Evolutionary conservation across 2,888 invertebrate genomes (phyloP).

Genomic region (Leistus spinibarbis): DNA sequence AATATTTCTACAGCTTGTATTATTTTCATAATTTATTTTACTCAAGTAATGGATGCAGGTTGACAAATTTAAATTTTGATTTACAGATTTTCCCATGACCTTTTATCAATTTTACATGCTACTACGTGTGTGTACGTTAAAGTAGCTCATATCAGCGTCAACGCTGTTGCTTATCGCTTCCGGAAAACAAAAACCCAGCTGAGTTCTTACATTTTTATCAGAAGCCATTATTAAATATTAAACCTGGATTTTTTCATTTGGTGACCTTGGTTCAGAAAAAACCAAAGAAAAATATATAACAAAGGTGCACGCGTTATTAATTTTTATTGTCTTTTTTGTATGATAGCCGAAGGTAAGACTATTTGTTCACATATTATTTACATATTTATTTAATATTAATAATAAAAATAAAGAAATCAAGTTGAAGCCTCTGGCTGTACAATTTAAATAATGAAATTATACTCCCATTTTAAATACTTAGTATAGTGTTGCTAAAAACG

Average conservation of each 20-base stretch:
- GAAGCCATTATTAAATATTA: slow-evolving; percentile 9
- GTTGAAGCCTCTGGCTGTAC: too few species aligned
- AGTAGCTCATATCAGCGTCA: slow-evolving; percentile 18
- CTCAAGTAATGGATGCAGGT: not conserved
- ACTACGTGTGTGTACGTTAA: slow-evolving; percentile 1
- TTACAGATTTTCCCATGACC: not conserved
- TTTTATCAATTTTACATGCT: not conserved
- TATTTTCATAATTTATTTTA: not conserved
- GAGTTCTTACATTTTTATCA: slow-evolving; percentile 30
- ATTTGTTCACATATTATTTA: too few species aligned
- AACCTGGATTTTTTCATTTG: slow-evolving; percentile 18
- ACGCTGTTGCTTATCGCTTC: slow-evolving; percentile 16
- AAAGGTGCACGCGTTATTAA: not conserved
- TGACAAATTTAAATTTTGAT: not conserved
- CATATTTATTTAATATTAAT: too few species aligned
- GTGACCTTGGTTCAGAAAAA: not conserved
- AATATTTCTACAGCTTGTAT: not conserved
- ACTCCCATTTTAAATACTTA: too few species aligned
- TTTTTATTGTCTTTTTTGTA: too few species aligned
- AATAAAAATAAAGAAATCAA: too few species aligned
- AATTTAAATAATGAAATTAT: too few species aligned
- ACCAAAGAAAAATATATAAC: not conserved
- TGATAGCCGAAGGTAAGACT: too few species aligned
- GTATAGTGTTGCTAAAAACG: too few species aligned
- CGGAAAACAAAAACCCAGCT: slow-evolving; percentile 35